These are phyloP conservation scores for Drosophila mulleri DNA, from an alignment of 2,888 invertebrate genomes.

Conservation along the genomic window DNA sequence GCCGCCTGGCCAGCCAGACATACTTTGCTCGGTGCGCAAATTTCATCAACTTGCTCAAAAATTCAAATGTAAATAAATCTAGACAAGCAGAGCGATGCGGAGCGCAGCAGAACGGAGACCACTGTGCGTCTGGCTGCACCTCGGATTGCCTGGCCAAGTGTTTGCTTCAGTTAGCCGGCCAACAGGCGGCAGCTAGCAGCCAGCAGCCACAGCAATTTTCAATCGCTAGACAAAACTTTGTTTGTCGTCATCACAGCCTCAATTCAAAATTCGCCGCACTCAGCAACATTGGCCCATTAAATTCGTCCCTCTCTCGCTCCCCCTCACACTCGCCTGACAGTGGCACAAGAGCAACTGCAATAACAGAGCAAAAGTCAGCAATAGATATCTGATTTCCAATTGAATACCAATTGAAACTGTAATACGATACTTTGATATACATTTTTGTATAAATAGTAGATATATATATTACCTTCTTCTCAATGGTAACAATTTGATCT, in stretches of 20 bases:
- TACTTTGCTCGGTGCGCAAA: conserved; percentile 72
- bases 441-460: too few relatives aligned
- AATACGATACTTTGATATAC: too few relatives aligned
- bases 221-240: conserved; percentile 78
- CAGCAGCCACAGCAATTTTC: conserved; percentile 77
- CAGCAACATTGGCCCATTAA: conserved; percentile 66
- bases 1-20: conserved; percentile 33
- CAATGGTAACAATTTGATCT: too few relatives aligned
- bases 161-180: conserved; percentile 52
- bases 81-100: conserved; percentile 37
- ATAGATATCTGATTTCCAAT: background rate
- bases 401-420: too few relatives aligned
- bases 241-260: conserved; percentile 53
- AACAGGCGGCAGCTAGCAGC: conserved; percentile 67
- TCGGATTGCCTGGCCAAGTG: conserved; percentile 52
- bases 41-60: conserved; percentile 69
- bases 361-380: background rate
- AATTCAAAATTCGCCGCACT: conserved; percentile 67
- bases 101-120: conserved; percentile 15
- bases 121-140: conserved; percentile 34
- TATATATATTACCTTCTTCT: too few relatives aligned
- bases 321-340: conserved; percentile 10
- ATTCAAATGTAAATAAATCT: conserved; percentile 81
- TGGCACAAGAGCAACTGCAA: conserved; percentile 7
- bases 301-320: conserved; percentile 1